Base-by-base conservation (phyloP, 2,888 invertebrate species). In the Cephus rjabovi region DNA sequence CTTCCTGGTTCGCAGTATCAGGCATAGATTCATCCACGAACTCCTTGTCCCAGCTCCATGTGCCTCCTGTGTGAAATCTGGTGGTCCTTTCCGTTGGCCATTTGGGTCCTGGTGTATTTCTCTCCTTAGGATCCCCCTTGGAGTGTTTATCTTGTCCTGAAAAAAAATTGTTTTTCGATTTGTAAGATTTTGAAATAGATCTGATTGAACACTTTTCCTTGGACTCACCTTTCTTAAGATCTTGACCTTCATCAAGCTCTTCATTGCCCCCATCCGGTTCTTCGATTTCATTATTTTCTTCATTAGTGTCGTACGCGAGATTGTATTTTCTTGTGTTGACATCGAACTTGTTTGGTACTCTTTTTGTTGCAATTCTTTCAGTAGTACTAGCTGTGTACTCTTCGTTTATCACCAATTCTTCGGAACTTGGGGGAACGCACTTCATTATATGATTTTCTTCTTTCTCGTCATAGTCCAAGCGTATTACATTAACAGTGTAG, bases 71-170 rank as follows among this genome's bases (percentile, higher is more conserved):
- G 75, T 87, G 86, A 74, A 83, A 87, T 12, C 75, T 81, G 6
- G 82, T 85, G 30, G 81, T 79, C 75, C 73, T 75, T 35, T 88
- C 87, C 1, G 86, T 87, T 0, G 88, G 88, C 88, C 88, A 88
- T 40, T 84, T 76, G 6, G 81, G 76, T 30, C 86, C 85, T 6
- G 87, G 80, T 35, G 80, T 80, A 73, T 79, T 75, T 75, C 81
- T 78, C 11, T 75, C 71, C 15, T 15, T 40, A 23, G 40, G 23
- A 40, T 23, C 15, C 6, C 23, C 40, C 40, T 40, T 15, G 15
- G 23, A 40, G 56, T 23, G 56, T 23, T 70, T 35, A n/a, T 71
- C 35, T 37, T n/a, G 35, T 31, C 70, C 76, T 76, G 35, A 69
- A 35, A 76, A 76, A 76, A 23, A 56, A 56, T 56, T 23, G 15